Evolutionary conservation across 92 coral and sea anemone genomes (phyloP).

Genomic region (Chrysogorgia sp.): DNA sequence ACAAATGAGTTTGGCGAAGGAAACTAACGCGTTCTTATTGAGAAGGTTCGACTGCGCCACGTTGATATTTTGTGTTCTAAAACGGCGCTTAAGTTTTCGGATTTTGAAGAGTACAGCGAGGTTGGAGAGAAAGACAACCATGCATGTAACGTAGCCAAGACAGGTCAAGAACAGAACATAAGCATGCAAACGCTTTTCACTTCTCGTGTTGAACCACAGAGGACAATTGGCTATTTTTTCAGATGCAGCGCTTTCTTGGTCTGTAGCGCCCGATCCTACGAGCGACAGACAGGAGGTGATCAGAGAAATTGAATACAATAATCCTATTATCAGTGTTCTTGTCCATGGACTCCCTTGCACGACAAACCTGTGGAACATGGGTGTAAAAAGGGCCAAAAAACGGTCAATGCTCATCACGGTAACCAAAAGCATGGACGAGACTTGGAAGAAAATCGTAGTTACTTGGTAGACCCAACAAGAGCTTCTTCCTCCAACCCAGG

Average conservation of each 20-base stretch:
- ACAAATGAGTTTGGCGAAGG: conserved; percentile 64
- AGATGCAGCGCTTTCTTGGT: background rate
- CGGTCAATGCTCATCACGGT: conserved; percentile 71
- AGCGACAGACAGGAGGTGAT: conserved; percentile 60
- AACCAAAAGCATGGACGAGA: conserved; percentile 67
- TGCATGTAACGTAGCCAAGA: conserved; percentile 64
- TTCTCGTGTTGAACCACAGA: no score
- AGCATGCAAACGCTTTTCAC: conserved; percentile 15
- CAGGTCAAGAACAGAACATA: conserved; percentile 51
- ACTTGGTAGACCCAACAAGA: conserved; percentile 68
- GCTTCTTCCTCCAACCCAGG: conserved; percentile 64
- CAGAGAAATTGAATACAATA: conserved; percentile 39
- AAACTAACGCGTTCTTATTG: conserved; percentile 44
- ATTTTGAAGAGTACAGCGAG: conserved; percentile 52
- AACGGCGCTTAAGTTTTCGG: conserved; percentile 51
- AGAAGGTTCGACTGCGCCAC: conserved; percentile 37
- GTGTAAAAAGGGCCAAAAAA: conserved; percentile 57
- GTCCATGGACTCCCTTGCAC: conserved; percentile 54
- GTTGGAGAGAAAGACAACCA: conserved; percentile 62
- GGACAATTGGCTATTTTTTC: no score
- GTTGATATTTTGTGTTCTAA: conserved; percentile 48
- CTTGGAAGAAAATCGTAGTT: conserved; percentile 65
- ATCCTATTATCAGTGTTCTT: conserved; percentile 38
- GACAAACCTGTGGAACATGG: conserved; percentile 57
- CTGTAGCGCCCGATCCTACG: conserved; percentile 60